A percentile compares a stretch with the other conserved stretches of the same genome.
These are phyloP conservation scores for Diaprepes abbreviatus DNA, from an alignment of 2,888 invertebrate genomes.

Conservation along the genomic window DNA sequence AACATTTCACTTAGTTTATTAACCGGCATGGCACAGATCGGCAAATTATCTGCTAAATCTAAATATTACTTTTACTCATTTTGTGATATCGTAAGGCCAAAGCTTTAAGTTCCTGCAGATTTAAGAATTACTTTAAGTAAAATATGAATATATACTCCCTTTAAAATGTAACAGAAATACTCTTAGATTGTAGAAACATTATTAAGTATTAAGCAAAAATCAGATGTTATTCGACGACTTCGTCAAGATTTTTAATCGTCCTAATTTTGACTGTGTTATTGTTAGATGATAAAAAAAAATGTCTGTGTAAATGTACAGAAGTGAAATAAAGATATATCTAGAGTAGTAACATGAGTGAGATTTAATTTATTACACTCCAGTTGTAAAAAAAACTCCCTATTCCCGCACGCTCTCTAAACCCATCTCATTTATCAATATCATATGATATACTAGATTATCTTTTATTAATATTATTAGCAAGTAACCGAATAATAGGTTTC, in stretches of 20 bases:
- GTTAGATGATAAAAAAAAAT: conserved; percentile 22
- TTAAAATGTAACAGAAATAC: conserved; percentile 15
- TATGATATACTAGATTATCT: too few relatives aligned
- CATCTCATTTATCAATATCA: too few relatives aligned
- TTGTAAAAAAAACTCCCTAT: too few relatives aligned
- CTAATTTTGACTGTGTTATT: conserved; percentile 36
- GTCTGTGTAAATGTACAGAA: conserved; percentile 34
- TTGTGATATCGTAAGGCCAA: conserved; percentile 34
- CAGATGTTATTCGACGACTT: conserved; percentile 23
- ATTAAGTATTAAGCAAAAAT: conserved; percentile 12
- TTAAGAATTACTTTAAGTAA: conserved; percentile 15
- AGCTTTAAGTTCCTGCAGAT: conserved; percentile 20
- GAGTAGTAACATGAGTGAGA: conserved; percentile 9
- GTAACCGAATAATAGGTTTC: too few relatives aligned
- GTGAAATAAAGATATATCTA: conserved; percentile 29
- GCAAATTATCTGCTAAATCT: neutral
- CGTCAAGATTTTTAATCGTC: conserved; percentile 22
- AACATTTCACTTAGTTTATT: too few relatives aligned
- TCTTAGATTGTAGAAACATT: conserved; percentile 21
- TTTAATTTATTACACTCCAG: conserved; percentile 23
- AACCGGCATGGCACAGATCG: neutral
- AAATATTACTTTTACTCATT: conserved; percentile 7
- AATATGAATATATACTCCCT: neutral
- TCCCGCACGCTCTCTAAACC: too few relatives aligned
- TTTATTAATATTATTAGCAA: too few relatives aligned